These are phyloP conservation scores for Caenorhabditis remanei DNA, from an alignment of 1,140 invertebrate genomes.

Conservation along the genomic window DNA sequence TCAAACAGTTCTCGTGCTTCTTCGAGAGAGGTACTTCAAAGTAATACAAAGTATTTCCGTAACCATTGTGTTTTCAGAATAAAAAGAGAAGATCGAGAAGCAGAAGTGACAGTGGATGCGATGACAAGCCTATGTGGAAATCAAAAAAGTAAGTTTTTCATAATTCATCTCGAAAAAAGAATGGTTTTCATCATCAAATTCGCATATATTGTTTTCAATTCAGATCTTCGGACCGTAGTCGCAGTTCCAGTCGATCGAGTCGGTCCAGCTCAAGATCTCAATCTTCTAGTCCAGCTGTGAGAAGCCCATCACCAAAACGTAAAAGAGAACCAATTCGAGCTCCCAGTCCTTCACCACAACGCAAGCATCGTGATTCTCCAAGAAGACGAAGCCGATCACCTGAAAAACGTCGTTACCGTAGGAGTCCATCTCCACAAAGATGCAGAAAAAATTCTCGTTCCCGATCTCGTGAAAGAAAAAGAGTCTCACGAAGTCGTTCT, in stretches of 20 bases:
- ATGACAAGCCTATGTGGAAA: constrained; percentile 17
- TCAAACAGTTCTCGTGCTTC: constrained; percentile 13
- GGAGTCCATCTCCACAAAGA: constrained; percentile 9
- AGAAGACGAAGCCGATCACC: background rate
- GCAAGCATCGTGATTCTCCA: background rate
- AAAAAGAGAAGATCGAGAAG: background rate
- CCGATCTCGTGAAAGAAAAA: background rate
- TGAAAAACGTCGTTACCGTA: background rate
- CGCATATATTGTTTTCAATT: background rate
- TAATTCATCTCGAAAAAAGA: background rate
- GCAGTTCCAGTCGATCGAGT: constrained; percentile 29
- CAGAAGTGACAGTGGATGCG: background rate
- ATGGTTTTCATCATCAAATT: background rate
- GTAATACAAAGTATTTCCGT: background rate
- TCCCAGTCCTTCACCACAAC: constrained; percentile 26
- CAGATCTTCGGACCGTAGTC: background rate
- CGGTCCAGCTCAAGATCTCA: constrained; percentile 33
- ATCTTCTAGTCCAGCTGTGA: background rate
- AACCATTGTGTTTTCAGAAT: background rate
- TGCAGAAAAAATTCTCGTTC: background rate
- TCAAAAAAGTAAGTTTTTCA: background rate
- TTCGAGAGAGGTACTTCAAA: background rate
- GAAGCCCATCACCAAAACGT: constrained; percentile 2
- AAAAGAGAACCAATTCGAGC: constrained; percentile 28
- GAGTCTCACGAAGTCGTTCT: background rate